Base-by-base conservation (phyloP, 2,888 invertebrate species). In the Pedicia rivosa region DNA sequence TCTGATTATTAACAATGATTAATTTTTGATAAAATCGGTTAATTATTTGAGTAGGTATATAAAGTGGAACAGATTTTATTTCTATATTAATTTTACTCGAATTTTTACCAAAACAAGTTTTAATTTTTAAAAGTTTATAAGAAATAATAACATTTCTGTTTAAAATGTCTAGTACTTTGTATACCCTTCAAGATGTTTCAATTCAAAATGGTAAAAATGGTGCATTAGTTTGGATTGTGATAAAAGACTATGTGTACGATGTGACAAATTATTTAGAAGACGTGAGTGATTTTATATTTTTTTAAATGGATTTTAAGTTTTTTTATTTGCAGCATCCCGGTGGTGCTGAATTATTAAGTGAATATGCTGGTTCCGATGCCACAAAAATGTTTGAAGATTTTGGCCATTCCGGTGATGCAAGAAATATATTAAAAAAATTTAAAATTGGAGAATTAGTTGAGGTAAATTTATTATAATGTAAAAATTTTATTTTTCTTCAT, bases 331-430 rank as follows among this genome's bases (percentile, higher is more conserved):
- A 78, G 74, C 81, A 82, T 58, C 81, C 81, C 0, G 81, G 76
- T 1, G 79, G 80, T 1, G 51, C 52, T 0, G 75, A 78, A 16
- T 43, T 70, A 10, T 60, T 81, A 25, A 47, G 58, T 13, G 79
- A 78, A 46, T 70, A 65, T 36, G 78, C 72, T 0, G 81, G 82
- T 6, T 68, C 60, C 46, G 78, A 81, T 52, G 68, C 67, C 3
- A 77, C 77, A 1, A 65, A 63, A 42, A 72, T 65, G 1, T 80
- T 78, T 53, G 67, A 76, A 19, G 67, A 72, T 24, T 67, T 65
- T 1, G 79, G 77, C 0, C 82, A 82, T 59, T 73, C 77, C 1
- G 50, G 64, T 1, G 77, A 78, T 50, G 79, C 81, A 0, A 61
- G 57, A 36, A 58, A 52, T 17, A 59, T 69, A 24, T 46, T 80